Conservation (phyloP, 2,113 vertebrate genomes). For the Mirza zaza region DNA sequence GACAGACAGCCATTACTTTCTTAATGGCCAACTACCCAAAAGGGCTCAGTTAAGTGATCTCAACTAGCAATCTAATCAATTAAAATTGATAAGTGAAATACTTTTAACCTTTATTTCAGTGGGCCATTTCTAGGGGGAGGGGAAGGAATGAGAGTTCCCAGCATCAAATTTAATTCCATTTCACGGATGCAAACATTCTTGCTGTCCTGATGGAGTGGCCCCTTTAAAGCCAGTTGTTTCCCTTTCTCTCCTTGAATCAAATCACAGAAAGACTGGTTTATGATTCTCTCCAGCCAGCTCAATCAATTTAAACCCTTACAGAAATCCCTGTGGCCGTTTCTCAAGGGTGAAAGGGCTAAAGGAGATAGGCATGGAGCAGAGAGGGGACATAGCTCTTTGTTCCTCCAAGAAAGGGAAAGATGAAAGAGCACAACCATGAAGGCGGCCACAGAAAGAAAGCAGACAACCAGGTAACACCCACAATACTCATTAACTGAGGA, state of each 20-base stretch:
- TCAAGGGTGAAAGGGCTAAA: background rate
- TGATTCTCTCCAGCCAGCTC: background rate
- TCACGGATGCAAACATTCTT: slow-evolving; percentile 41
- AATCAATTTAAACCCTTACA: slow-evolving; percentile 42
- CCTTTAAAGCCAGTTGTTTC: background rate
- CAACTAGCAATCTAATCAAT: slow-evolving; percentile 73
- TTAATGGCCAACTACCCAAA: slow-evolving; percentile 71
- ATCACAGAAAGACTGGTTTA: slow-evolving; percentile 50
- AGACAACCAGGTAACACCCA: background rate
- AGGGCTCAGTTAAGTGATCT: slow-evolving; percentile 71
- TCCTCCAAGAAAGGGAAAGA: background rate
- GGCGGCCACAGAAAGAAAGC: background rate
- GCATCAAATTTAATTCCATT: slow-evolving; percentile 59
- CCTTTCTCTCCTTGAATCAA: slow-evolving; percentile 18
- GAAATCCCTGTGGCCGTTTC: slow-evolving; percentile 3
- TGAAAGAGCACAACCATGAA: background rate
- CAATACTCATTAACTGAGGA: fast-evolving
- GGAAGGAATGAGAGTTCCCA: slow-evolving; percentile 52
- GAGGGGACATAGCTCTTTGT: background rate
- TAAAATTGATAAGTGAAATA: slow-evolving; percentile 69
- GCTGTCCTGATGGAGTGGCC: background rate
- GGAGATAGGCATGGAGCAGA: background rate
- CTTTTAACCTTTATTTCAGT: slow-evolving; percentile 67
- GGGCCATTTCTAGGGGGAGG: background rate
- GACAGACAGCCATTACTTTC: slow-evolving; percentile 64